Percentiles rank a stretch among this genome's conserved stretches.
Conservation (phyloP, 2,113 vertebrate species). For the Malurus elegans region DNA sequence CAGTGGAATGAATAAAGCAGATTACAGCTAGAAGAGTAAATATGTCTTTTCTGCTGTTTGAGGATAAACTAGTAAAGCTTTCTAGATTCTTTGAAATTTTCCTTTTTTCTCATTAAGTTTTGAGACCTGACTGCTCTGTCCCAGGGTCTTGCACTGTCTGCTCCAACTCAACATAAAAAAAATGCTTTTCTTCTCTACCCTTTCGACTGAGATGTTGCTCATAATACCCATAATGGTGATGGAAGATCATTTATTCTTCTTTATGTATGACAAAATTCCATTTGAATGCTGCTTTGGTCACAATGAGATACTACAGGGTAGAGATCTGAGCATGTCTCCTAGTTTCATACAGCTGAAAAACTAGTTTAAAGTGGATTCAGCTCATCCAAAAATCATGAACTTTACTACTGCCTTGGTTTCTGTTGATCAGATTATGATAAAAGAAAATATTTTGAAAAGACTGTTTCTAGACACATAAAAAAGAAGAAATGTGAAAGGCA, state of each 20-base stretch:
- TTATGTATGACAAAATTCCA: not conserved
- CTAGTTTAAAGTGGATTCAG: not conserved
- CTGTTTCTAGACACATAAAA: not conserved
- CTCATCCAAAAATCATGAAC: not conserved
- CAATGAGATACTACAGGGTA: not conserved
- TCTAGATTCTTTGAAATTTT: not conserved
- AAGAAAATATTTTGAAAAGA: not conserved
- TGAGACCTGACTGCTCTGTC: not conserved
- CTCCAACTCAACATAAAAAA: not conserved
- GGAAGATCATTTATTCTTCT: not conserved
- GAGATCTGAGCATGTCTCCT: not conserved
- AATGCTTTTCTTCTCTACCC: not conserved
- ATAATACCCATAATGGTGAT: not conserved
- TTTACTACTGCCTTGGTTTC: not conserved
- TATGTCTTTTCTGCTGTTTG: not conserved
- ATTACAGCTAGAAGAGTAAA: not conserved
- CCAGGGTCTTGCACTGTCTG: not conserved
- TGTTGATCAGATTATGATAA: not conserved
- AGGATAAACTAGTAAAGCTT: not conserved
- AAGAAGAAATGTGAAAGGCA: not conserved
- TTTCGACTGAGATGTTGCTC: not conserved
- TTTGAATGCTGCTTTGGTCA: not conserved
- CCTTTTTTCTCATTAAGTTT: not conserved
- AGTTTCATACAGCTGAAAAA: not conserved
- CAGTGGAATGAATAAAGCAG: not conserved